phyloP scores from a whole-genome alignment of 2,797 vertebrate genomes.

The Neopelma chrysocephalum region DNA sequence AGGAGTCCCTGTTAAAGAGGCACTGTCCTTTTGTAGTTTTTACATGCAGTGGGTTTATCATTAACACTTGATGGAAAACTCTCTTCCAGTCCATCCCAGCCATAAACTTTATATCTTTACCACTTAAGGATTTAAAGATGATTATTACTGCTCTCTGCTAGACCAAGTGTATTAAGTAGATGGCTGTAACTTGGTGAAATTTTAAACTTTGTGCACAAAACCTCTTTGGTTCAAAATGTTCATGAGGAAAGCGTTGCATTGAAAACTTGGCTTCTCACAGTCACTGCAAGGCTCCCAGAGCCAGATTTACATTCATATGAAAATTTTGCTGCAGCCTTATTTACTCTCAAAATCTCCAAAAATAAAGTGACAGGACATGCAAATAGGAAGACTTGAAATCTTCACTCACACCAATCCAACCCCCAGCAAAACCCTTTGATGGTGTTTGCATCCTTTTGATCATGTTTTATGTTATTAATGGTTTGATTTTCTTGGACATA shows the following conservation, averaged over 20 bases:
- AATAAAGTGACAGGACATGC: not conserved
- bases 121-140: conserved; percentile 18
- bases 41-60: conserved; percentile 52
- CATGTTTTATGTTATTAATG: not conserved
- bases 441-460: not conserved
- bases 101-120: conserved; percentile 8
- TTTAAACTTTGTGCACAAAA: not conserved
- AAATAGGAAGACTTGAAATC: conserved; percentile 5
- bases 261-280: not conserved
- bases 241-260: not conserved
- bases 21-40: conserved; percentile 67
- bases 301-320: not conserved
- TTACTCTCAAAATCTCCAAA: not conserved
- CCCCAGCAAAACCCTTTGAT: not conserved
- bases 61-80: conserved; percentile 52
- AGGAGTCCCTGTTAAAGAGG: conserved; percentile 72
- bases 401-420: not conserved
- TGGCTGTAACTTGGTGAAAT: not conserved
- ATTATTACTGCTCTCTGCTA: conserved; percentile 25
- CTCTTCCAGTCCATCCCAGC: not conserved
- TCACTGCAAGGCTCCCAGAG: not conserved
- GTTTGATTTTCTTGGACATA: not conserved
- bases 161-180: not conserved
- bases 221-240: not conserved
- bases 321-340: not conserved